Evolutionary conservation across 2,797 vertebrate genomes (phyloP).

Genomic region (Rhinophrynus dorsalis): DNA sequence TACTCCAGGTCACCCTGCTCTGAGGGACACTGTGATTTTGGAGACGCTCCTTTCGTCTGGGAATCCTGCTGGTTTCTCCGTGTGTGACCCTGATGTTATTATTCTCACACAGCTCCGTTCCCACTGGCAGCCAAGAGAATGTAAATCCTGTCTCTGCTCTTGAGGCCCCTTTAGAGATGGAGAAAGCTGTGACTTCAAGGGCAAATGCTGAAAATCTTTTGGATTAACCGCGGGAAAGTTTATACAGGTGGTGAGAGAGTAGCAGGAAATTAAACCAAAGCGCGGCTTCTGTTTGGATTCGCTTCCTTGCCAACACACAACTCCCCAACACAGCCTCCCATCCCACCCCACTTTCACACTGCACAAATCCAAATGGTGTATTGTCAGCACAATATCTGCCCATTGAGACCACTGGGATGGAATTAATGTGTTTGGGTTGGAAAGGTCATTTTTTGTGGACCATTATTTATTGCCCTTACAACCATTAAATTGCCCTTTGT

Average conservation of each 20-base stretch:
- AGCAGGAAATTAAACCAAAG: constrained; percentile 49
- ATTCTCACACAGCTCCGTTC: constrained; percentile 28
- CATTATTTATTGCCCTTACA: constrained; percentile 45
- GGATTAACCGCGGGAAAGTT: constrained; percentile 47
- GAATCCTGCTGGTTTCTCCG: constrained; percentile 24
- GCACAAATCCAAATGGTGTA: constrained; percentile 28
- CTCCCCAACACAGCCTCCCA: constrained; percentile 14
- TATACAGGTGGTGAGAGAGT: constrained; percentile 46
- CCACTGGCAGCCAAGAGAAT: constrained; percentile 24
- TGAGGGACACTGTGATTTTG: neutral
- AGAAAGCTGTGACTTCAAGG: constrained; percentile 41
- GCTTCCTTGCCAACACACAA: constrained; percentile 20
- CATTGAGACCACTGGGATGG: constrained; percentile 36
- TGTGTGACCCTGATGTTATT: constrained; percentile 16
- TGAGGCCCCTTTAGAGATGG: constrained; percentile 30
- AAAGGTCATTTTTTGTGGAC: constrained; percentile 47
- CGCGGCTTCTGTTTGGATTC: constrained; percentile 42
- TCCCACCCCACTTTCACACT: constrained; percentile 22
- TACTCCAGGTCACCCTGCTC: neutral
- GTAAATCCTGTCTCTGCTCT: constrained; percentile 25
- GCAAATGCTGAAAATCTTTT: constrained; percentile 34
- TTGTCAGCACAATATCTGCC: constrained; percentile 46
- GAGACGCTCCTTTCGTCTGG: constrained; percentile 23
- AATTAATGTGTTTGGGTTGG: constrained; percentile 47
- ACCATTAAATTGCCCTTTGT: constrained; percentile 47